Evolutionary conservation across 2,797 vertebrate genomes (phyloP).

Genomic region (Gila robusta): DNA sequence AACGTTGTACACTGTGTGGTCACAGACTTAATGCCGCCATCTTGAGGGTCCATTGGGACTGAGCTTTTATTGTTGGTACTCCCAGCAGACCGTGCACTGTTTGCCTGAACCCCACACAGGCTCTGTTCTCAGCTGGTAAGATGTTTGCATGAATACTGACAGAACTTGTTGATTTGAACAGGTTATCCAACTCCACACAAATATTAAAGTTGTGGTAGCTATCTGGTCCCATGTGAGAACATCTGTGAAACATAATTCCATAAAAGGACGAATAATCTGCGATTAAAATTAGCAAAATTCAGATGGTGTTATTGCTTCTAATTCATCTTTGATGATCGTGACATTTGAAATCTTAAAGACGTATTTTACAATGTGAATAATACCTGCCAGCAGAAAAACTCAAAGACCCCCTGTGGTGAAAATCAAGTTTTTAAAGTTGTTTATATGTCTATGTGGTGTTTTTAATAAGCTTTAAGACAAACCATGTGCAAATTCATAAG

Average conservation of each 20-base stretch:
- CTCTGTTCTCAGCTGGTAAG: slow-evolving; percentile 1
- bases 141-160: slow-evolving; percentile 22
- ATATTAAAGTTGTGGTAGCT: background rate
- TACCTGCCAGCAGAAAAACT: background rate
- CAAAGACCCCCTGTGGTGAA: too few relatives aligned
- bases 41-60: slow-evolving; percentile 18
- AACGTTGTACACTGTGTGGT: slow-evolving; percentile 25
- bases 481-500: too few relatives aligned
- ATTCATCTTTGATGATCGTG: background rate
- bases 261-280: slow-evolving; percentile 5
- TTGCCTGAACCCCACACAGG: slow-evolving; percentile 10
- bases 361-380: slow-evolving; percentile 7
- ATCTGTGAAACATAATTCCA: slow-evolving; percentile 9
- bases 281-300: background rate
- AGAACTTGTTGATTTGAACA: slow-evolving; percentile 6
- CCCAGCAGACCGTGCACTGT: slow-evolving; percentile 13
- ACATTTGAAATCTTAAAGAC: background rate
- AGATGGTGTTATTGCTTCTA: background rate
- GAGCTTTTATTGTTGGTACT: slow-evolving; percentile 35
- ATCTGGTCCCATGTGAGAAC: slow-evolving; percentile 12
- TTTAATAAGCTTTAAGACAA: too few relatives aligned
- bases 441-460: too few relatives aligned
- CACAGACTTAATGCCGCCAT: slow-evolving; percentile 26
- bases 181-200: background rate
- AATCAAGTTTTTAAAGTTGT: too few relatives aligned